phyloP scores from a whole-genome alignment of 2,888 invertebrate species.

The Omphaloscelis lunosa region DNA sequence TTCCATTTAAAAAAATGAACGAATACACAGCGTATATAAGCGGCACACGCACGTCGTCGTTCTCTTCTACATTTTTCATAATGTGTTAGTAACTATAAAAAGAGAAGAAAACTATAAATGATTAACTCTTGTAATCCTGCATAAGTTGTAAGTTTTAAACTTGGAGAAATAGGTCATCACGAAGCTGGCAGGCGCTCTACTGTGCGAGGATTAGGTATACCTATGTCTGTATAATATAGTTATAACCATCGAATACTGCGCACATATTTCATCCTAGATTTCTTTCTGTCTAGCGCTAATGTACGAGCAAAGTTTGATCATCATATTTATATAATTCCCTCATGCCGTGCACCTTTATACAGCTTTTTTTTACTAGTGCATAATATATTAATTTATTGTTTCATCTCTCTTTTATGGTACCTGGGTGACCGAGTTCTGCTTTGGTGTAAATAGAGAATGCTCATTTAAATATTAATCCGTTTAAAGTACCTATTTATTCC shows the following conservation, averaged over 20 bases:
- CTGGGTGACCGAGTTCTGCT: too few species aligned
- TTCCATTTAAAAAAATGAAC: background rate
- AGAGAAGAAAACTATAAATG: constrained; percentile 26
- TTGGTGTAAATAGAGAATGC: too few species aligned
- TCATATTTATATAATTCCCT: background rate
- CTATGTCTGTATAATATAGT: constrained; percentile 2
- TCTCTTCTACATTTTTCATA: background rate
- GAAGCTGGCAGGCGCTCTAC: constrained; percentile 33
- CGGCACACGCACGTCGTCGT: background rate
- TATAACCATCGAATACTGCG: constrained; percentile 1
- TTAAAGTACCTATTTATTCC: too few species aligned
- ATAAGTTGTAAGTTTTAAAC: constrained; percentile 47
- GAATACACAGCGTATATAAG: background rate
- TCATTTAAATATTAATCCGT: too few species aligned
- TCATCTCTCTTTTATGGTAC: too few species aligned
- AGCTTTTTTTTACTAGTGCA: too few species aligned
- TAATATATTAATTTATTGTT: background rate
- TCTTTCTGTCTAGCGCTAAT: background rate
- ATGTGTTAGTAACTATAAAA: background rate
- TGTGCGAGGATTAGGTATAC: constrained; percentile 37
- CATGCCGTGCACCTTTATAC: background rate
- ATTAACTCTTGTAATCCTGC: constrained; percentile 41
- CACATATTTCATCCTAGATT: background rate
- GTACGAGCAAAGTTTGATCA: background rate
- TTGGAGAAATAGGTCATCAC: constrained; percentile 58